Conservation (phyloP, 2,888 invertebrate species). For the Hirtodrosophila alboralis region DNA sequence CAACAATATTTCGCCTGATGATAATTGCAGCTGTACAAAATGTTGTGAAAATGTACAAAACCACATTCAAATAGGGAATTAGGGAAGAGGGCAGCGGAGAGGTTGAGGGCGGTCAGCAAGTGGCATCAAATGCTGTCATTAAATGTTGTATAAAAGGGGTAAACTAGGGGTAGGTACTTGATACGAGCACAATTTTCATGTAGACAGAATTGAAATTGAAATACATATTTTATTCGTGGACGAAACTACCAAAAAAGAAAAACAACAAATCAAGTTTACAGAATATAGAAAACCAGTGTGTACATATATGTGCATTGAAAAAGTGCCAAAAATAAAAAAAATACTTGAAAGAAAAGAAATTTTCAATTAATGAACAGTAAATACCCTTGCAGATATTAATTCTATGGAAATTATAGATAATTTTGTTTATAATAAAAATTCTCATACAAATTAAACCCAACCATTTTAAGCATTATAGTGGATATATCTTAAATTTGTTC, state of each 20-base stretch:
- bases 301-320: too few relatives aligned
- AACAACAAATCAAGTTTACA: too few relatives aligned
- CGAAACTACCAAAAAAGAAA: conserved; percentile 6
- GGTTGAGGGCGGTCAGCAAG: background rate
- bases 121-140: conserved; percentile 62
- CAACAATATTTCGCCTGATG: conserved; percentile 28
- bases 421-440: too few relatives aligned
- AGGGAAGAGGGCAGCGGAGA: background rate
- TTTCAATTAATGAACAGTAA: too few relatives aligned
- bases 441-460: too few relatives aligned
- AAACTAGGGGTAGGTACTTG: background rate
- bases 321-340: too few relatives aligned
- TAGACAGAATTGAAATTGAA: conserved; percentile 59
- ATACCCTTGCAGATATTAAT: too few relatives aligned
- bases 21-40: conserved; percentile 41
- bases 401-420: too few relatives aligned
- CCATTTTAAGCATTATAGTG: too few relatives aligned
- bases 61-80: conserved; percentile 5
- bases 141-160: conserved; percentile 31
- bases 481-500: too few relatives aligned
- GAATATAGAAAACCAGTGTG: conserved; percentile 3
- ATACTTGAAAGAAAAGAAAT: too few relatives aligned
- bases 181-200: conserved; percentile 17
- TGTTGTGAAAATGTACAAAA: conserved; percentile 16
- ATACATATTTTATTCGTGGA: conserved; percentile 72